Evolutionary conservation across 2,888 invertebrate genomes (phyloP).

Genomic region (Diarsia mendica): DNA sequence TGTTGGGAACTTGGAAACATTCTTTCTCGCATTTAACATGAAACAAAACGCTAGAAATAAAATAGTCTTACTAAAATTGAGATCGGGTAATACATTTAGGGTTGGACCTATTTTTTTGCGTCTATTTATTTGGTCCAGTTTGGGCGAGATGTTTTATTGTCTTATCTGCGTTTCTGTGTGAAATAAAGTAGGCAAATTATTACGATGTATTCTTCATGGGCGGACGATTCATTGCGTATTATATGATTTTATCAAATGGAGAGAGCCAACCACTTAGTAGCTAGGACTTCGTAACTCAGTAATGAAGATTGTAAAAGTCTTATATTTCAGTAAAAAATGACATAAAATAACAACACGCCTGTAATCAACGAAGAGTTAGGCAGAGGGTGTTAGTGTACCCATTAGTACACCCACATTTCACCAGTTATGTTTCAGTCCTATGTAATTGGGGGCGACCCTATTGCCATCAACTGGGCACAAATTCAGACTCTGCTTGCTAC

Average conservation of each 20-base stretch:
- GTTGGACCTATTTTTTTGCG: slow-evolving; percentile 43
- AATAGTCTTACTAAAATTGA: slow-evolving; percentile 59
- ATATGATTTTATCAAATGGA: slow-evolving; percentile 34
- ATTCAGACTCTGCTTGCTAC: too few relatives aligned
- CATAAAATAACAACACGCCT: too few relatives aligned
- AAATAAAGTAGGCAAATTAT: slow-evolving; percentile 53
- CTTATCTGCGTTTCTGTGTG: slow-evolving; percentile 29
- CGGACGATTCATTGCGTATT: slow-evolving; percentile 33
- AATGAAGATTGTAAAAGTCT: not conserved
- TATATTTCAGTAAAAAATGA: not conserved
- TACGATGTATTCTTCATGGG: slow-evolving; percentile 31
- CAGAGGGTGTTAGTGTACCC: too few relatives aligned
- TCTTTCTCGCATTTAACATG: slow-evolving; percentile 58
- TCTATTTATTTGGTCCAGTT: slow-evolving; percentile 49
- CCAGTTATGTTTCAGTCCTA: too few relatives aligned
- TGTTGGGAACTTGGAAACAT: slow-evolving; percentile 61
- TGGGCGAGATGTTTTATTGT: slow-evolving; percentile 36
- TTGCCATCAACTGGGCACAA: too few relatives aligned
- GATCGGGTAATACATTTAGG: slow-evolving; percentile 65
- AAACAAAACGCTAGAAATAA: slow-evolving; percentile 64
- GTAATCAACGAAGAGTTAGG: too few relatives aligned
- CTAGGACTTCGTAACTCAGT: slow-evolving; percentile 19
- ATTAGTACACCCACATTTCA: too few relatives aligned
- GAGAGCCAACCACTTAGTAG: slow-evolving; percentile 11
- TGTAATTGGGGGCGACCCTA: too few relatives aligned